Conservation (phyloP, 1,140 invertebrate genomes). For the Ctenoplectra terminalis region DNA sequence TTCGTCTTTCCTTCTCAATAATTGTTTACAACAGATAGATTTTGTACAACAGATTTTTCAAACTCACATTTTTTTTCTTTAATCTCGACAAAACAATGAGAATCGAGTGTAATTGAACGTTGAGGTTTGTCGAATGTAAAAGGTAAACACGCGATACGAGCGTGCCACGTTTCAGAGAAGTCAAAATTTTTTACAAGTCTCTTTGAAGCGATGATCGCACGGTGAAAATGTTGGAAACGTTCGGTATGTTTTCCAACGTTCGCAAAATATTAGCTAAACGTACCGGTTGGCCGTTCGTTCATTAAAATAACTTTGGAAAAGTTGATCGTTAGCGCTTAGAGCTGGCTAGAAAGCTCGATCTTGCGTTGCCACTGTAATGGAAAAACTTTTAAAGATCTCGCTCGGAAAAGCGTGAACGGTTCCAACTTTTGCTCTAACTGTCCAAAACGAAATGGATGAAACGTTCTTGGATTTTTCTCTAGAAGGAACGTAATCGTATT, state of each 20-base stretch:
- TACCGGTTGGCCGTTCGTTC: slow-evolving; percentile 31
- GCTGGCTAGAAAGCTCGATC: not conserved
- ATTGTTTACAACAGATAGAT: too few species aligned
- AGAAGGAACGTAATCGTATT: not conserved
- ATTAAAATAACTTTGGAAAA: slow-evolving; percentile 56
- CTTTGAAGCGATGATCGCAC: not conserved
- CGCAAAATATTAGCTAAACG: too few species aligned
- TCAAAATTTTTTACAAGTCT: too few species aligned
- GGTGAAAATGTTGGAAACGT: not conserved
- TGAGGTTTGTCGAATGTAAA: too few species aligned
- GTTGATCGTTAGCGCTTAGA: not conserved
- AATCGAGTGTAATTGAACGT: too few species aligned
- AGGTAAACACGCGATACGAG: too few species aligned
- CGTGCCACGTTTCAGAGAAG: too few species aligned
- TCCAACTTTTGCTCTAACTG: not conserved
- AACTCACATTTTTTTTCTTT: too few species aligned
- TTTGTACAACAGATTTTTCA: too few species aligned
- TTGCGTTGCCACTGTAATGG: slow-evolving; percentile 16
- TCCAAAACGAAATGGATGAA: not conserved
- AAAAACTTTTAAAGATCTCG: slow-evolving; percentile 35
- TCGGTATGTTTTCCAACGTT: not conserved
- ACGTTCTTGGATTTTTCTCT: not conserved
- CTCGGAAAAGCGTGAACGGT: slow-evolving; percentile 30
- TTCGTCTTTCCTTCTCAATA: too few species aligned
- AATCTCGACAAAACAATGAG: too few species aligned